These are phyloP conservation scores for Drosophila subobscura DNA, from an alignment of 1,140 invertebrate species.

Conservation along the genomic window DNA sequence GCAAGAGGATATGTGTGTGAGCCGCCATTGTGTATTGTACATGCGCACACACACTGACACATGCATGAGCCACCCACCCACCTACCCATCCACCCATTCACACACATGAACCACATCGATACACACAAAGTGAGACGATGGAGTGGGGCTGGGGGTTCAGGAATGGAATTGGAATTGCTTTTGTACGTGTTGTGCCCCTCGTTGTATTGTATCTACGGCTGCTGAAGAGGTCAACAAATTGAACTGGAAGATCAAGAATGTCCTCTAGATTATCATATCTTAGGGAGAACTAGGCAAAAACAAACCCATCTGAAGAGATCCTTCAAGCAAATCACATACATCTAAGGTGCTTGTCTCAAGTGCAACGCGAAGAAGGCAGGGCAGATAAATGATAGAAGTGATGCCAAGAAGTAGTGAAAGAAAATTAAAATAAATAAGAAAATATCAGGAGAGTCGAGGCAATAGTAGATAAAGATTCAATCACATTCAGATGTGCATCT, in stretches of 20 bases:
- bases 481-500: too few species aligned
- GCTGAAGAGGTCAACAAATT: constrained; percentile 22
- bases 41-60: constrained; percentile 63
- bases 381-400: too few species aligned
- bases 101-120: constrained; percentile 5
- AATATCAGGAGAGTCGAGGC: background rate
- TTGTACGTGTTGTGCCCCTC: too few species aligned
- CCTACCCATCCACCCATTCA: constrained; percentile 22
- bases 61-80: constrained; percentile 20
- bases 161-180: constrained; percentile 1
- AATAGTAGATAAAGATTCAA: background rate
- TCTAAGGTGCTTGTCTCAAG: too few species aligned
- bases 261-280: too few species aligned
- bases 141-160: constrained; percentile 5
- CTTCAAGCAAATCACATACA: too few species aligned
- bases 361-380: too few species aligned
- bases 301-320: too few species aligned
- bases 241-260: constrained; percentile 14
- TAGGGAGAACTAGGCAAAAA: too few species aligned
- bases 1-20: constrained; percentile 11
- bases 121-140: background rate
- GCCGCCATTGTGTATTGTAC: constrained; percentile 64
- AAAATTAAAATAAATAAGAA: background rate
- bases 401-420: too few species aligned
- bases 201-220: constrained; percentile 1